Base-by-base conservation (phyloP, 2,888 invertebrate species). In the Erpobdella octoculata region DNA sequence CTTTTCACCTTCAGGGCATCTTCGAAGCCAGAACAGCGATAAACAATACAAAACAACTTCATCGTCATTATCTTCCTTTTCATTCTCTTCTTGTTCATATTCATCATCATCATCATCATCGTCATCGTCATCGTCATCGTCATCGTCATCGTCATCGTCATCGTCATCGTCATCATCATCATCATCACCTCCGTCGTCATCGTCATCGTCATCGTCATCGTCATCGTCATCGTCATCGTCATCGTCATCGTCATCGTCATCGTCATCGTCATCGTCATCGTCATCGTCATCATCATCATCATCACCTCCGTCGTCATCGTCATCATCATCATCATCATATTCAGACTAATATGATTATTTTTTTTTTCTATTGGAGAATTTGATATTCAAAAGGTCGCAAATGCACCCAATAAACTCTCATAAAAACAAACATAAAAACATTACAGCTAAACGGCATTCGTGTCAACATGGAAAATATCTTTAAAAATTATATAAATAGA, bases 271-370 rank as follows among this genome's bases (percentile, higher is more conserved):
- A 36, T 41, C 66, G 2, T 66, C 66, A 36, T 36, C 37, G 21
- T 66, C 66, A 18, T 66, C 25, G n/a, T 1, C 31, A 59, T 59
- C 6, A 28, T 6, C 46, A 3, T n/a, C n/a, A 9, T 36, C 67
- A n/a, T 66, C 66, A 38, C 38, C n/a, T 25, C 38, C 66, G 28
- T 38, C 66, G 21, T 66, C 66, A 66, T 66, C 66, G n/a, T 25
- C 15, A 46, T 67, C 67, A 46, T 46, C 31, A 46, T 46, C 67
- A 46, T 46, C 67, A 38, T 46, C 41, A 28, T 67, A 28, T 25
- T 28, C 46, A 67, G n/a, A n/a, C n/a, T n/a, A n/a, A n/a, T n/a
- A n/a, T n/a, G n/a, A n/a, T n/a, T n/a, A n/a, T n/a, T n/a, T n/a
- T n/a, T n/a, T n/a, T n/a, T n/a, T n/a, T n/a, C n/a, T n/a, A n/a